A percentile compares a stretch with the other conserved stretches of the same genome.
These are phyloP conservation scores for Exocentrus adspersus DNA, from an alignment of 2,888 invertebrate species.

Conservation along the genomic window DNA sequence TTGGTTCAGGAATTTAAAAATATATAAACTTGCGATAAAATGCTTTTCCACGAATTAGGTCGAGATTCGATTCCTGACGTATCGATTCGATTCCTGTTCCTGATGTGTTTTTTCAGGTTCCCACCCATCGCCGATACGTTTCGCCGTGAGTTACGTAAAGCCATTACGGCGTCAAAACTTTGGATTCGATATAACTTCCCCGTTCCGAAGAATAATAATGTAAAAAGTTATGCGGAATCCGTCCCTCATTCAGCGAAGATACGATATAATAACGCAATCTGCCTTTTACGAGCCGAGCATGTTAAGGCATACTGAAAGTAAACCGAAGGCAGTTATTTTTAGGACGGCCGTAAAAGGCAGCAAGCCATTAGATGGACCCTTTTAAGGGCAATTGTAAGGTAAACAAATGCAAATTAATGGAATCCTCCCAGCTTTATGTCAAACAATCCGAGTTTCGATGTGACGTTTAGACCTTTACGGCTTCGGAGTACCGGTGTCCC, in stretches of 20 bases:
- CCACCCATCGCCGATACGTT: not conserved
- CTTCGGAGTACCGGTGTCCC: not conserved
- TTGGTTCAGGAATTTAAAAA: too few relatives aligned
- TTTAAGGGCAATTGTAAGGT: slow-evolving; percentile 12
- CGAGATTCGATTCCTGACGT: too few relatives aligned
- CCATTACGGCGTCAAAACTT: not conserved
- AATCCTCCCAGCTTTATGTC: slow-evolving; percentile 4
- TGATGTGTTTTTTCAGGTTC: too few relatives aligned
- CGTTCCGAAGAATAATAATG: not conserved
- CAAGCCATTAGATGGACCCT: slow-evolving; percentile 7
- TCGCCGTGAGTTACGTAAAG: not conserved
- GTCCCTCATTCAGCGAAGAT: not conserved
- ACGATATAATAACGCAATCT: slow-evolving; percentile 11
- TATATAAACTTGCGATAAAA: too few relatives aligned
- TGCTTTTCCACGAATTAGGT: too few relatives aligned
- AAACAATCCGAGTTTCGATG: not conserved
- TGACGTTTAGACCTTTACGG: not conserved
- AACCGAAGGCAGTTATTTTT: slow-evolving; percentile 15
- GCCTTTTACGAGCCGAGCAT: slow-evolving; percentile 12
- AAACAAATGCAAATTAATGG: slow-evolving; percentile 10
- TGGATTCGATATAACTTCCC: not conserved
- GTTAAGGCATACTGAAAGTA: slow-evolving; percentile 8
- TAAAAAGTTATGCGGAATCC: not conserved
- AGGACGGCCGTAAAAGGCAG: slow-evolving; percentile 4
- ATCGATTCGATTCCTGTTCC: too few relatives aligned